Conservation (phyloP, 2,888 invertebrate genomes). For the Cepaea hortensis region DNA sequence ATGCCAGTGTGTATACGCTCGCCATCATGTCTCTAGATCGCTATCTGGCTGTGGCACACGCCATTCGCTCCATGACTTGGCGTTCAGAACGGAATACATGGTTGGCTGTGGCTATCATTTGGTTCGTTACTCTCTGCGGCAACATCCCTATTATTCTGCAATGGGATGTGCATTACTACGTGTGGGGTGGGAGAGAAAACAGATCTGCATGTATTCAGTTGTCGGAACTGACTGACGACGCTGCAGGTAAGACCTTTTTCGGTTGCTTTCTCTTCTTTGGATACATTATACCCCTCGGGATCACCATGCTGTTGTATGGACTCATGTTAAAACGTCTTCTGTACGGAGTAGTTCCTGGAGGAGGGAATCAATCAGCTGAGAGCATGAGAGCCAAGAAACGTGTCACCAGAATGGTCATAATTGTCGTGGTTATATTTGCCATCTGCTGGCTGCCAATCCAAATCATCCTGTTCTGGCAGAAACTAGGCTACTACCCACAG, state of each 20-base stretch:
- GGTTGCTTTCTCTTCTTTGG: conserved; percentile 86
- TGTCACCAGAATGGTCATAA: conserved; percentile 93
- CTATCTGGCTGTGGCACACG: conserved; percentile 94
- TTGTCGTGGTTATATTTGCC: conserved; percentile 93
- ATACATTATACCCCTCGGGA: conserved; percentile 89
- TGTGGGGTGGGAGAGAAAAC: conserved; percentile 73
- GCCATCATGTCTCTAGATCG: conserved; percentile 94
- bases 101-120: conserved; percentile 85
- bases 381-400: conserved; percentile 89
- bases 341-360: conserved; percentile 84
- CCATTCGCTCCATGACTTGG: conserved; percentile 89
- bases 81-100: conserved; percentile 89
- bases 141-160: conserved; percentile 73
- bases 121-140: conserved; percentile 83
- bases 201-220: conserved; percentile 67
- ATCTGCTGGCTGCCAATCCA: conserved; percentile 86
- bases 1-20: conserved; percentile 93
- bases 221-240: conserved; percentile 2
- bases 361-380: conserved; percentile 87
- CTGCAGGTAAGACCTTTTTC: conserved; percentile 59
- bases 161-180: conserved; percentile 62
- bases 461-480: conserved; percentile 83
- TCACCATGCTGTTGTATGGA: conserved; percentile 91
- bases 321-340: conserved; percentile 91
- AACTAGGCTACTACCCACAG: conserved; percentile 84